These are phyloP conservation scores for Eupithecia exiguata DNA, from an alignment of 2,888 invertebrate genomes.

Conservation along the genomic window DNA sequence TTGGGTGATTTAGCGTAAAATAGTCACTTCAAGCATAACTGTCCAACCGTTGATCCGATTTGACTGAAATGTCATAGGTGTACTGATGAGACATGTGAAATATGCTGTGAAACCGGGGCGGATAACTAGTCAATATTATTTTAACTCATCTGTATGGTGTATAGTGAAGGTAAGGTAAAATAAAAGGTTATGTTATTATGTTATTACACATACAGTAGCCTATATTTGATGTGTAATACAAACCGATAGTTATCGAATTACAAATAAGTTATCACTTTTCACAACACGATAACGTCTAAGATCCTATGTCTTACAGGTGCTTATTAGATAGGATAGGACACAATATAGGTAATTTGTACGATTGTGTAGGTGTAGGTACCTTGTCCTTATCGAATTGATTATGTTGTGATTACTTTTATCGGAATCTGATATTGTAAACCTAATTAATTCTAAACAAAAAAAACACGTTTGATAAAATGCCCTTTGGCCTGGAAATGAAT, in stretches of 20 bases:
- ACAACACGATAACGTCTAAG: slow-evolving; percentile 11
- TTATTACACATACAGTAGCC: background rate
- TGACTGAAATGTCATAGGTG: too few species aligned
- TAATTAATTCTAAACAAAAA: slow-evolving; percentile 25
- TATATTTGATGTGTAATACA: background rate
- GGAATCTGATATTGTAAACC: slow-evolving; percentile 11
- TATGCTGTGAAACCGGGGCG: too few species aligned
- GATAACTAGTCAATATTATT: too few species aligned
- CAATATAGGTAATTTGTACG: slow-evolving; percentile 28
- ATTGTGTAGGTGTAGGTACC: slow-evolving; percentile 11
- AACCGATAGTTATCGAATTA: background rate
- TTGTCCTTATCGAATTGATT: slow-evolving; percentile 9
- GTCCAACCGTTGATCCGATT: too few species aligned
- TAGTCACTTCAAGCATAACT: too few species aligned
- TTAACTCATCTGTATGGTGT: too few species aligned
- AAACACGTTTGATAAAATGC: slow-evolving; percentile 30
- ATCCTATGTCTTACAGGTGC: slow-evolving; percentile 16
- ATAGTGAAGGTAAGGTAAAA: too few species aligned
- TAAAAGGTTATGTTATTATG: too few species aligned
- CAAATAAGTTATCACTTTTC: slow-evolving; percentile 16
- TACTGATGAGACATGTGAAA: too few species aligned
- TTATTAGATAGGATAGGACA: slow-evolving; percentile 28
- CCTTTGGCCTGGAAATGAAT: background rate
- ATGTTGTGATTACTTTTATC: slow-evolving; percentile 2
- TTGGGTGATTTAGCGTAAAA: too few species aligned